These are phyloP conservation scores for Scolopax mira DNA, from an alignment of 2,113 vertebrate genomes.

Conservation along the genomic window DNA sequence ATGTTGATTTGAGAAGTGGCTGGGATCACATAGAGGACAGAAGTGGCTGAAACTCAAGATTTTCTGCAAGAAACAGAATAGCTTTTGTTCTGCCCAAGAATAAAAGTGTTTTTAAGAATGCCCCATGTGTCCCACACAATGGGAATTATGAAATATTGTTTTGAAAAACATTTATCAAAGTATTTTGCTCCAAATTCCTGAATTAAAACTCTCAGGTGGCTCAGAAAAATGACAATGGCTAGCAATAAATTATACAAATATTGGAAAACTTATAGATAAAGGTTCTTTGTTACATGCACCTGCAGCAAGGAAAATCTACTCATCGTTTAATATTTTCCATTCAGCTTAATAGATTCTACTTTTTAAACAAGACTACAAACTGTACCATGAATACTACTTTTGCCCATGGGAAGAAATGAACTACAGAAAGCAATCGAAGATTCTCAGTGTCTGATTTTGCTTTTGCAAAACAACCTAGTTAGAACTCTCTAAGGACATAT, in stretches of 20 bases:
- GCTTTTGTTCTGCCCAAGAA: not conserved
- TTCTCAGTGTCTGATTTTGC: constrained; percentile 8
- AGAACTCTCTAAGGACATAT: constrained; percentile 32
- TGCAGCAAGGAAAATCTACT: not conserved
- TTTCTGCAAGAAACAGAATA: not conserved
- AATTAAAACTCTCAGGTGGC: not conserved
- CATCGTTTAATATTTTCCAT: not conserved
- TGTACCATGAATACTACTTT: not conserved
- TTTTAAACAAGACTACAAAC: constrained; percentile 19
- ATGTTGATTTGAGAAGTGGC: not conserved
- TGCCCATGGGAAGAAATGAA: not conserved
- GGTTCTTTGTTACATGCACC: not conserved
- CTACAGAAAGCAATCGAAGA: constrained; percentile 21
- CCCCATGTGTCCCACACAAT: fast-evolving
- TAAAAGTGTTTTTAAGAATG: not conserved
- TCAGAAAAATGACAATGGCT: not conserved
- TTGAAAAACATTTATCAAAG: not conserved
- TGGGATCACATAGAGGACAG: not conserved
- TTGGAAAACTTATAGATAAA: not conserved
- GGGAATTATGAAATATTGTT: not conserved
- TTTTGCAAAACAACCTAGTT: constrained; percentile 36
- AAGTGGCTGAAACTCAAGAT: not conserved
- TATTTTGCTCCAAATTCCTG: not conserved
- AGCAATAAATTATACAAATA: not conserved
- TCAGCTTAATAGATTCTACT: not conserved